Percentiles rank a stretch among this genome's conserved stretches.
Evolutionary conservation across 2,113 vertebrate species (phyloP).

Genomic region (Pogona vitticeps): DNA sequence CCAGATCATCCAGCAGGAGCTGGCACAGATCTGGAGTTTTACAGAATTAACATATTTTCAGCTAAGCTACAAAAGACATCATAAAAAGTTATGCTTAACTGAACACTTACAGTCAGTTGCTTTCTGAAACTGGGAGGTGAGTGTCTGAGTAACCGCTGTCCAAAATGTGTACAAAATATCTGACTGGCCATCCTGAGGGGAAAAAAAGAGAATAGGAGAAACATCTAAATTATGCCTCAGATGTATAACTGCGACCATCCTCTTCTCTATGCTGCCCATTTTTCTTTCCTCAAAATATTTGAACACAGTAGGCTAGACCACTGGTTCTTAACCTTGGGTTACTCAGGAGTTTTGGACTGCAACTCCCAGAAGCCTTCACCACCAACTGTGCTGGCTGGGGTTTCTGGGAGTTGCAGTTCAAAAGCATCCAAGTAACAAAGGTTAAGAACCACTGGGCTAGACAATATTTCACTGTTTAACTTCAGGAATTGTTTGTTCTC

Average conservation of each 20-base stretch:
- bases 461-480: not conserved
- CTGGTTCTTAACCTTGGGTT: too few species aligned
- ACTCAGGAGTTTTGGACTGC: too few species aligned
- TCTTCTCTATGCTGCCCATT: not conserved
- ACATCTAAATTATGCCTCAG: conserved; percentile 15
- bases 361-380: too few species aligned
- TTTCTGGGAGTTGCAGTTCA: too few species aligned
- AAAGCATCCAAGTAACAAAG: too few species aligned
- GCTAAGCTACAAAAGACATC: conserved; percentile 15
- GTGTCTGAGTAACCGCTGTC: conserved; percentile 88
- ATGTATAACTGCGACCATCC: not conserved
- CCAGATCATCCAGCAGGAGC: too few species aligned
- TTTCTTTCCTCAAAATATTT: not conserved
- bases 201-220: conserved; percentile 32
- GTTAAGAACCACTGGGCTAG: too few species aligned
- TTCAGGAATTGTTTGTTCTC: not conserved
- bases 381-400: too few species aligned
- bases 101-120: conserved; percentile 87
- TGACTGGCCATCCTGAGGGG: conserved; percentile 89
- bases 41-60: not conserved
- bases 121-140: conserved; percentile 88
- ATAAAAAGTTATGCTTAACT: conserved; percentile 17
- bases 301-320: not conserved
- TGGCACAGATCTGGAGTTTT: too few species aligned
- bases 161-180: conserved; percentile 94